Evolutionary conservation across 2,888 invertebrate genomes (phyloP).

Genomic region (Protodeltote pygarga): DNA sequence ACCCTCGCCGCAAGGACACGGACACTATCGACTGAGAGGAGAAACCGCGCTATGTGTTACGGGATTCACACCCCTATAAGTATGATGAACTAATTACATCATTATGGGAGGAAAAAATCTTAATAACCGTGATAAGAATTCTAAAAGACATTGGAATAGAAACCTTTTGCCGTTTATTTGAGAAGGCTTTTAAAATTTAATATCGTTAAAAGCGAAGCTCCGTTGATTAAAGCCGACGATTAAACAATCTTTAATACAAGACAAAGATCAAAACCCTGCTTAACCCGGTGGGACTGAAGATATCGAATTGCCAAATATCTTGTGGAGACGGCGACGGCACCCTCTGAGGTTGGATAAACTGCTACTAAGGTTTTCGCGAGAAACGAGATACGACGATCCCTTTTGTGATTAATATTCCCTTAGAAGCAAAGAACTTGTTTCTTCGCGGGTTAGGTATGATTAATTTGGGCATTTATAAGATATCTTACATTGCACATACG

Average conservation of each 20-base stretch:
- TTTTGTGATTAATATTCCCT: conserved; percentile 54
- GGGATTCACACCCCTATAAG: conserved; percentile 6
- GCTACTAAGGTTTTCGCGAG: conserved; percentile 53
- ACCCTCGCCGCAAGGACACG: conserved; percentile 64
- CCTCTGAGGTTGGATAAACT: conserved; percentile 56
- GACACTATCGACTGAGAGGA: conserved; percentile 44
- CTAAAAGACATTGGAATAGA: conserved; percentile 30
- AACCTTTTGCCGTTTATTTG: conserved; percentile 36
- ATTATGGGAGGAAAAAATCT: not conserved
- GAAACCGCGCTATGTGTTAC: conserved; percentile 10
- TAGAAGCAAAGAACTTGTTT: conserved; percentile 29
- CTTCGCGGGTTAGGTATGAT: conserved; percentile 29
- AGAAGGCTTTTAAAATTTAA: conserved; percentile 52
- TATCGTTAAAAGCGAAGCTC: conserved; percentile 52
- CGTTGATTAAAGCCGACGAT: conserved; percentile 65
- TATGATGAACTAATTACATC: conserved; percentile 16
- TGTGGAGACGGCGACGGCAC: conserved; percentile 44
- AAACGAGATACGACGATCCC: conserved; percentile 50
- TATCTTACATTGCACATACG: not conserved
- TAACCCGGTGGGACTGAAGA: conserved; percentile 60
- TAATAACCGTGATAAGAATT: conserved; percentile 9
- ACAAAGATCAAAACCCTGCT: conserved; percentile 63
- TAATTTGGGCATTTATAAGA: conserved; percentile 28
- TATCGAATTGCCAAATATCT: conserved; percentile 66
- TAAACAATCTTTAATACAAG: conserved; percentile 67